Base-by-base conservation (phyloP, 2,888 invertebrate species). In the Listrodromus nycthemerus region DNA sequence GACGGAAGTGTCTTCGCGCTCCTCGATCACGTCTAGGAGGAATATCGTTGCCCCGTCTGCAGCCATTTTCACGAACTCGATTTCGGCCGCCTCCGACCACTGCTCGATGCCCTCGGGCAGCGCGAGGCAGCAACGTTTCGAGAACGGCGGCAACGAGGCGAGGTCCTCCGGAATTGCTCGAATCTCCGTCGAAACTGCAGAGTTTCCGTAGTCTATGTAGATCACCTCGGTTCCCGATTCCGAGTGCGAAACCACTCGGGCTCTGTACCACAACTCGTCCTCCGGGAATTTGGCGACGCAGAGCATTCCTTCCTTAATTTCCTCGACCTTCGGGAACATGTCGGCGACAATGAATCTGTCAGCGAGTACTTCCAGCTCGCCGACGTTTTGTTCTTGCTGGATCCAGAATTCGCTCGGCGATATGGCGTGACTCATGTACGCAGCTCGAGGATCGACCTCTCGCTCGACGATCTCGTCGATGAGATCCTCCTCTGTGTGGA, bases 361-460 rank as follows among this genome's bases (percentile, higher is more conserved):
- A 0, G 95, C 94, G n/a, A 96, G 94, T 89, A 95, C 95, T 89
- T 96, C 95, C 7, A 96, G 92, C 83, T 95, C 95, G 1, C 94
- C 90, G 0, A 94, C 93, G 16, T 94, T 94, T n/a, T 95, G 95
- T 88, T 96, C 97, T 84, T 95, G 93, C 86, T 96, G 97, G 7
- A 97, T 94, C 94, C 96, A 97, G 91, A 97, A 97, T 86, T 97
- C 96, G 30, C 95, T 95, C 0, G 96, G 95, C 0, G 96, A 95
- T 89, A 96, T 95, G 0, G 95, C 94, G 88, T 96, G 96, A 89
- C 96, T 96, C 1, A 97, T 94, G 89, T 95, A 96, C 13, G 96
- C 96, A 10, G 95, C 95, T 86, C 92, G 67, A 88, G 95, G 90
- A 93, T 93, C 91, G 90, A 95, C 55, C 91, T 91, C 91, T 16